Percentiles rank a stretch among this genome's conserved stretches.
phyloP scores from a whole-genome alignment of 2,113 vertebrate genomes.

The Echinops telfairi region DNA sequence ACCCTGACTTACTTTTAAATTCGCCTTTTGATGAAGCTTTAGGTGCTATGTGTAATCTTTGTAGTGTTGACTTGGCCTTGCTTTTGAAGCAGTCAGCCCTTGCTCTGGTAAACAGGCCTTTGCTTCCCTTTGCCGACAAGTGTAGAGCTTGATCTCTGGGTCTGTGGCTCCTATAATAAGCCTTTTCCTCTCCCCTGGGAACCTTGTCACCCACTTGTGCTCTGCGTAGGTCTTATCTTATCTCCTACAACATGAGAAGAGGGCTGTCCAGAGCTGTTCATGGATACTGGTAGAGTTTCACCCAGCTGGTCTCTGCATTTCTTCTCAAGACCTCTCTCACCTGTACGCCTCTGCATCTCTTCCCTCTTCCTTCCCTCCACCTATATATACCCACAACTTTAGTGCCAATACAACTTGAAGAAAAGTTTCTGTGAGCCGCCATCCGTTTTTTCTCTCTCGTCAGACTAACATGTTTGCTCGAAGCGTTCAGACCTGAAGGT shows the following conservation, averaged over 20 bases:
- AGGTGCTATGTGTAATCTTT: not conserved
- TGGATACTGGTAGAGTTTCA: conserved; percentile 65
- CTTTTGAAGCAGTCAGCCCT: not conserved
- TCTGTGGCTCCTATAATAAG: not conserved
- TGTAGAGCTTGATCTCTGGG: not conserved
- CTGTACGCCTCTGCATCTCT: not conserved
- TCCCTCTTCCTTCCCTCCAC: not conserved
- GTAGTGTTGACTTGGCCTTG: not conserved
- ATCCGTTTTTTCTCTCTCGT: conserved; percentile 35
- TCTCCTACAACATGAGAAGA: conserved; percentile 69
- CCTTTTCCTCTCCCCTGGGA: not conserved
- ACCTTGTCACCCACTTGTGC: conserved; percentile 17
- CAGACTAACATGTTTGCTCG: conserved; percentile 33
- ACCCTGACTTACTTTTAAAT: not conserved
- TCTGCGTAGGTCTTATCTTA: conserved; percentile 38
- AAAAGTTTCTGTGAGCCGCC: not conserved
- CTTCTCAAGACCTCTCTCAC: not conserved
- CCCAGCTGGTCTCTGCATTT: conserved; percentile 51
- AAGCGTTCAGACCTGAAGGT: too few relatives aligned
- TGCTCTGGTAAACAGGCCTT: not conserved
- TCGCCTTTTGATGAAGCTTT: conserved; percentile 29
- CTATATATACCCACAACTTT: not conserved
- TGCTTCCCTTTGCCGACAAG: conserved; percentile 11
- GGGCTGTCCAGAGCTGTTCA: conserved; percentile 47
- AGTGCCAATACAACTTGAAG: not conserved